phyloP scores from a whole-genome alignment of 2,113 vertebrate species.

The Ceyx cyanopectus region DNA sequence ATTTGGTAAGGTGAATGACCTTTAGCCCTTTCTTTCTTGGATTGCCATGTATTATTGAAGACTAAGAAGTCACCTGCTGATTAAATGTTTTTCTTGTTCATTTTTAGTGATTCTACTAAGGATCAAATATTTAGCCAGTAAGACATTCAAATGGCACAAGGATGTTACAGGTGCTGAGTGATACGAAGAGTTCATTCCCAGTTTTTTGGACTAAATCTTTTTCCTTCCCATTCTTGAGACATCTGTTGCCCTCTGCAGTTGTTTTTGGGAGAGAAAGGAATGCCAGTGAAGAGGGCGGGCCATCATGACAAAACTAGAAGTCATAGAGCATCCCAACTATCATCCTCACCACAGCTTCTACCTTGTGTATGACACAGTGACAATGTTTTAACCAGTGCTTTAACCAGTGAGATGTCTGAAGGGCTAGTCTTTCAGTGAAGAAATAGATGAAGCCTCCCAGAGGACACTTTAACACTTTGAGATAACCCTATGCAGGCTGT shows the following conservation, averaged over 20 bases:
- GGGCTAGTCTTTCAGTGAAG: neutral
- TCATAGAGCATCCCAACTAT: neutral
- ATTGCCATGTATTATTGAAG: accelerated
- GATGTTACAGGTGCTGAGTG: neutral
- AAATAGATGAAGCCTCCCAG: neutral
- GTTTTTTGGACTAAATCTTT: neutral
- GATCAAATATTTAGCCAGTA: neutral
- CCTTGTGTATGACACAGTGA: neutral
- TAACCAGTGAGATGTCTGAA: neutral
- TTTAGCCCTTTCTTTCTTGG: neutral
- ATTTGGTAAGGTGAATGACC: neutral
- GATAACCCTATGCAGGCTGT: neutral
- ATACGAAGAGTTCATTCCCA: neutral
- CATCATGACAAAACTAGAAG: neutral
- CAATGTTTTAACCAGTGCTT: neutral
- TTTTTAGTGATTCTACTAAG: neutral
- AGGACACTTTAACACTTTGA: neutral
- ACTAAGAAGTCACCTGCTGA: neutral
- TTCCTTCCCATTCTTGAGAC: neutral
- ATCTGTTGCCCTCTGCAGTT: neutral
- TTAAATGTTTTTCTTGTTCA: neutral
- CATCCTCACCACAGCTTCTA: neutral
- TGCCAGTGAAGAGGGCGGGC: neutral
- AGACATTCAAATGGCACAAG: neutral
- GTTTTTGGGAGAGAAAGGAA: neutral